Conservation (phyloP, 2,888 invertebrate species). For the Limulus polyphemus region DNA sequence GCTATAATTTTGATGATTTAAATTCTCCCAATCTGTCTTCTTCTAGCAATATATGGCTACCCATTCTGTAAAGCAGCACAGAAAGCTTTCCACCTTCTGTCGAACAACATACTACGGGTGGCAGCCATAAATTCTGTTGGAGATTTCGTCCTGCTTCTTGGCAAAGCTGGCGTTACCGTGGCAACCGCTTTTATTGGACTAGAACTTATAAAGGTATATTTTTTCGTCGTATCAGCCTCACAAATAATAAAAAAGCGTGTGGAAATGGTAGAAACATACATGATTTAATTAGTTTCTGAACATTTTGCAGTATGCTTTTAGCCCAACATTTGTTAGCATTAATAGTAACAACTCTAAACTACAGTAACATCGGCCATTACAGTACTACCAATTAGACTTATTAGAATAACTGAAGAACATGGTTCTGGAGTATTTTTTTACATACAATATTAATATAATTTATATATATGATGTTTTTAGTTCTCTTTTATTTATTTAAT, state of each 20-base stretch:
- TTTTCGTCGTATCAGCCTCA: background rate
- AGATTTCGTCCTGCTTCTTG: constrained; percentile 81
- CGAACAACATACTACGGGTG: constrained; percentile 70
- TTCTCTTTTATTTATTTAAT: too few species aligned
- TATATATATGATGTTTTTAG: too few species aligned
- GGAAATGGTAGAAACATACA: background rate
- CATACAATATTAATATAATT: too few species aligned
- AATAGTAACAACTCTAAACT: too few species aligned
- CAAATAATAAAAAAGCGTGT: background rate
- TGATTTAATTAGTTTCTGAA: too few species aligned
- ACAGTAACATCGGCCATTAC: too few species aligned
- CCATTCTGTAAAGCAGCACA: constrained; percentile 21
- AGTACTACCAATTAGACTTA: too few species aligned
- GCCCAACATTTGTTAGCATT: too few species aligned
- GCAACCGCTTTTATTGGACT: constrained; percentile 66
- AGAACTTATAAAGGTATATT: constrained; percentile 51
- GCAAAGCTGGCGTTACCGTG: constrained; percentile 63
- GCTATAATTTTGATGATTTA: background rate
- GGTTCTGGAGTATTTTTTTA: too few species aligned
- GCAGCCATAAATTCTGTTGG: constrained; percentile 85
- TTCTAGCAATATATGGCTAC: constrained; percentile 24
- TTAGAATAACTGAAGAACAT: too few species aligned
- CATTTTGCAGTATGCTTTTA: too few species aligned
- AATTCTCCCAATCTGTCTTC: background rate
- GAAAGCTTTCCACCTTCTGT: constrained; percentile 42